A percentile compares a stretch with the other conserved stretches of the same genome.
These are phyloP conservation scores for Circaetus cinerascens DNA, from an alignment of 2,113 vertebrate species.

Conservation along the genomic window DNA sequence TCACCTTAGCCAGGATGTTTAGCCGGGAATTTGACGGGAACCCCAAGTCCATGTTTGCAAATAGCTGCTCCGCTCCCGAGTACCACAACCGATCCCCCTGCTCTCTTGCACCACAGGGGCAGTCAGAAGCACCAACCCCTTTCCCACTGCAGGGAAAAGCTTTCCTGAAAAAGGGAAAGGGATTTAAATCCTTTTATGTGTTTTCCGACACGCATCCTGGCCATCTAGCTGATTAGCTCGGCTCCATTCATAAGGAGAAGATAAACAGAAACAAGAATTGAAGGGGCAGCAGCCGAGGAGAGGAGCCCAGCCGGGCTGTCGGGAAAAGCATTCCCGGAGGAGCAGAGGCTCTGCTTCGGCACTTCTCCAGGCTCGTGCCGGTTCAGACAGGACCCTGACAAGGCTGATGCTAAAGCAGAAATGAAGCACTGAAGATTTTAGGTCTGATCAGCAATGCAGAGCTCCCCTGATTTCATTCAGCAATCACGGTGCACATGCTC, in stretches of 20 bases:
- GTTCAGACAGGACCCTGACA: not conserved
- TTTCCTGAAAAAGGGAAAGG: not conserved
- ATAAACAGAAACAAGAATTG: not conserved
- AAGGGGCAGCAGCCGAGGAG: not conserved
- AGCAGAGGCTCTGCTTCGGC: not conserved
- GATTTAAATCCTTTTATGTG: not conserved
- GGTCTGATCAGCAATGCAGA: not conserved
- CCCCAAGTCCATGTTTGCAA: not conserved
- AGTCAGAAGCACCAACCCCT: not conserved
- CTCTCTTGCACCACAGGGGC: too few relatives aligned
- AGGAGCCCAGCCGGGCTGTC: not conserved
- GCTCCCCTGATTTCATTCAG: not conserved
- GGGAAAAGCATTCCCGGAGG: not conserved
- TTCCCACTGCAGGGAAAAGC: not conserved
- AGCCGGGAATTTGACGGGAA: not conserved
- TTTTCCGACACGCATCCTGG: not conserved
- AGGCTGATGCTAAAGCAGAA: not conserved
- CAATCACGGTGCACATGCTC: not conserved
- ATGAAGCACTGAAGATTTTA: not conserved
- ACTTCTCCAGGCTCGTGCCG: not conserved
- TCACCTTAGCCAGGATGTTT: conserved; percentile 5
- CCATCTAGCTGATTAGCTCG: not conserved
- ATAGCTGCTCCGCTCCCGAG: not conserved
- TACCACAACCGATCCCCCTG: not conserved
- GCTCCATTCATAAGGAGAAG: not conserved